Base-by-base conservation (phyloP, 2,797 vertebrate genomes). In the Typhlichthys eigenmanni region DNA sequence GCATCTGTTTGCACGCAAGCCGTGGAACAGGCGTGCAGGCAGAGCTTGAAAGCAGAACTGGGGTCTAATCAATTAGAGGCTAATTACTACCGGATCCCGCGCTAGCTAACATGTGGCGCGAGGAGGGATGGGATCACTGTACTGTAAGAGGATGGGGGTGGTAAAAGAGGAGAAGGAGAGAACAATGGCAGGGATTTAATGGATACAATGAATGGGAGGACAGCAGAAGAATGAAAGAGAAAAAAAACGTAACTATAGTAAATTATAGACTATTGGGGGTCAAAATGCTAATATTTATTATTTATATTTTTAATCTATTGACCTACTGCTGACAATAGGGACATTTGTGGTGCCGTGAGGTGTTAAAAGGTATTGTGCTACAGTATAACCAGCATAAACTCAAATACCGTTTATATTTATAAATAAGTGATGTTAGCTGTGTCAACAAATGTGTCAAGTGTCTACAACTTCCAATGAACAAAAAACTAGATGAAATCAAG, bases 31-130 rank as follows among this genome's bases (percentile, higher is more conserved):
- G 62, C 74, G 70, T 69, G 59, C 34, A 0, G 76, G 53, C 53
- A 81, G 73, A 60, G 69, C 64, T 52, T 43, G 29, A 80, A 64
- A 9, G 56, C 59, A 72, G 74, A 71, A 78, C 61, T 68, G 68
- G 77, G 46, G 66, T 76, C 78, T 71, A 66, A 83, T 89, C 85
- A 84, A 88, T 89, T 85, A 85, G 78, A 84, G 79, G 73, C 78
- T 86, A 85, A 87, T 85, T 60, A 65, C 71, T 55, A 52, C 83
- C 66, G 64, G 87, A 86, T 84, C 73, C 78, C 58, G 52, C 57
- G 55, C 60, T 7, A 55, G 64, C 75, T 72, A 69, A 71, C 55
- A 60, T 52, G 71, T 46, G 51, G 71, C 59, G 32, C 46, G 66
- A 71, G 60, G 38, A 66, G 61, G 72, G 71, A 63, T 61, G 66